A percentile compares a stretch with the other conserved stretches of the same genome.
Conservation (phyloP, 2,888 invertebrate genomes). For the Drosophila algonquin region DNA sequence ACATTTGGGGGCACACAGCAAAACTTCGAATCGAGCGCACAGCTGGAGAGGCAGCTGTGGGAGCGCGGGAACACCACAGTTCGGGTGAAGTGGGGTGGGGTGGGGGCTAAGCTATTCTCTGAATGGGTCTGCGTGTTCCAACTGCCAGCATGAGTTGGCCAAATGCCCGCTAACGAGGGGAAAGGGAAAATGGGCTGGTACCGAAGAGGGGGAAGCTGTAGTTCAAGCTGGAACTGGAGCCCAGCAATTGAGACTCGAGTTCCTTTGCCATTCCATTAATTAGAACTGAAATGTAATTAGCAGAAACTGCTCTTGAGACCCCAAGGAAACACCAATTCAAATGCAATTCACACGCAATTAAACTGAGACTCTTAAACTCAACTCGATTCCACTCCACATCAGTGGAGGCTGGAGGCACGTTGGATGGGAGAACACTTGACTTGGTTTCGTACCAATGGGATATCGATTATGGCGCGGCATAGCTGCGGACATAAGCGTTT, state of each 20-base stretch:
- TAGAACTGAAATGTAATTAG: constrained; percentile 45
- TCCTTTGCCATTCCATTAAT: constrained; percentile 50
- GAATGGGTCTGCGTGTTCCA: constrained; percentile 20
- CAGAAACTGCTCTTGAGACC: constrained; percentile 10
- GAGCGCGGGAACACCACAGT: neutral
- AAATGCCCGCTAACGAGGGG: constrained; percentile 41
- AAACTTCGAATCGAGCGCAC: constrained; percentile 37
- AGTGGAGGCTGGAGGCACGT: neutral
- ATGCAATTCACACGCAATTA: constrained; percentile 57
- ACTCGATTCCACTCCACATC: constrained; percentile 13
- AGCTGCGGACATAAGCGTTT: constrained; percentile 72
- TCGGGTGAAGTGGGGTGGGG: no score
- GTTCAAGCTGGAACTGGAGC: neutral
- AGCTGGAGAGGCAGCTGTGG: constrained; percentile 52
- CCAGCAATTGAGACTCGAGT: constrained; percentile 41
- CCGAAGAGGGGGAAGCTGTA: neutral
- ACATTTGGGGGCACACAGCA: constrained; percentile 14
- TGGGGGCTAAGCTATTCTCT: constrained; percentile 7
- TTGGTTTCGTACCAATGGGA: constrained; percentile 30
- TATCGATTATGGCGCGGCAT: constrained; percentile 61
- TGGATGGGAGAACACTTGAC: constrained; percentile 53
- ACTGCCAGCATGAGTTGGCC: constrained; percentile 47
- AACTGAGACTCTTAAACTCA: constrained; percentile 29
- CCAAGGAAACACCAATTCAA: constrained; percentile 23
- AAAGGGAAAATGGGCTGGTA: neutral